phyloP scores from a whole-genome alignment of 2,113 vertebrate species.

The Nibea coibor region DNA sequence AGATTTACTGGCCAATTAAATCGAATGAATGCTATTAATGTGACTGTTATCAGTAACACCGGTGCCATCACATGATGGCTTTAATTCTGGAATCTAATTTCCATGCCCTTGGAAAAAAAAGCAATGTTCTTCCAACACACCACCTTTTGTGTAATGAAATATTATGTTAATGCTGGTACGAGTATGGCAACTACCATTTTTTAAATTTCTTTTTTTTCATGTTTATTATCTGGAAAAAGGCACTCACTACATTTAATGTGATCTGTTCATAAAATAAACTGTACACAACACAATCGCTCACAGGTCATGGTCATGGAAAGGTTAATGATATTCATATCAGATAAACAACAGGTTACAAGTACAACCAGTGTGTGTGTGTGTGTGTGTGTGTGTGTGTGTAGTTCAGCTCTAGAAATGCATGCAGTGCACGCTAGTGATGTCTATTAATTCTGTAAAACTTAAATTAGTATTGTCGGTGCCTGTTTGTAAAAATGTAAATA shows the following conservation, averaged over 20 bases:
- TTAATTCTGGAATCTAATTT: background rate
- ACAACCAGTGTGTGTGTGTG: conserved; percentile 28
- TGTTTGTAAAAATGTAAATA: conserved; percentile 20
- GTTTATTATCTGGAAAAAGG: conserved; percentile 81
- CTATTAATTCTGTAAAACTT: conserved; percentile 3
- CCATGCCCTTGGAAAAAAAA: background rate
- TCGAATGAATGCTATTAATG: background rate
- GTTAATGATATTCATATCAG: conserved; percentile 25
- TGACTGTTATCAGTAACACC: background rate
- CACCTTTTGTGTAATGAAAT: background rate
- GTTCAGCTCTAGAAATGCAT: conserved; percentile 32
- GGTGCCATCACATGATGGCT: background rate
- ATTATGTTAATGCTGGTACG: background rate
- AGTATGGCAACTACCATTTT: conserved; percentile 1
- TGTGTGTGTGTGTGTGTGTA: background rate
- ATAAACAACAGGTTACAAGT: conserved; percentile 35
- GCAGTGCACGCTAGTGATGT: conserved; percentile 30
- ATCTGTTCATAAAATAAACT: conserved; percentile 69
- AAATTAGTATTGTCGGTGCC: conserved; percentile 14
- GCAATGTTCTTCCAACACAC: background rate
- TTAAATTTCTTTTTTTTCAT: conserved; percentile 35
- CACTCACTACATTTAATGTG: conserved; percentile 82
- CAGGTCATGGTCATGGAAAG: conserved; percentile 56
- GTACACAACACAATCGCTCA: conserved; percentile 59
- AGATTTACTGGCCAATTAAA: background rate